phyloP scores from a whole-genome alignment of 2,113 vertebrate species.

The Sinocyclocheilus anshuiensis region DNA sequence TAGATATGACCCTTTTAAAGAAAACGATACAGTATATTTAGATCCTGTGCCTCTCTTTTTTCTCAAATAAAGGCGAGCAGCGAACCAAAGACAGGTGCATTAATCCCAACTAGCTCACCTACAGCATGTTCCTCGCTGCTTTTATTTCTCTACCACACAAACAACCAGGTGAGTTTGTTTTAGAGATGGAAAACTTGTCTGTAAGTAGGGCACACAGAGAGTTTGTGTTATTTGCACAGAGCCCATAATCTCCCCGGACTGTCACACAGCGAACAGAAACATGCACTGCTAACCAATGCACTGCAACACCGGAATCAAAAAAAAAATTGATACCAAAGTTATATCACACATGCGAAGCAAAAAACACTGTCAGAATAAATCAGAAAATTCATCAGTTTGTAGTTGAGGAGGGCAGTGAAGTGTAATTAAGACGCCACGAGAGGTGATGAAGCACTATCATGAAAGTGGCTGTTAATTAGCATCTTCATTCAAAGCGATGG shows the following conservation, averaged over 20 bases:
- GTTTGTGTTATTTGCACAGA: not conserved
- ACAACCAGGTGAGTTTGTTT: constrained; percentile 13
- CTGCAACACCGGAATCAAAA: not conserved
- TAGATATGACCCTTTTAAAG: not conserved
- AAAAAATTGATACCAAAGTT: not conserved
- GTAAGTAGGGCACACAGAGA: constrained; percentile 11
- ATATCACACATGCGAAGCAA: not conserved
- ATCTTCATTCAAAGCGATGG: constrained; percentile 53
- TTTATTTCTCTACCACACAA: not conserved
- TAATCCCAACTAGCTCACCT: constrained; percentile 1
- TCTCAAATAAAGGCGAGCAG: not conserved
- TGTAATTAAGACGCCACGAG: constrained; percentile 47
- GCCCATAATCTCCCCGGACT: not conserved
- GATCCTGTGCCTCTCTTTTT: not conserved
- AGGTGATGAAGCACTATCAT: constrained; percentile 51
- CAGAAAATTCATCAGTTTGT: constrained; percentile 21
- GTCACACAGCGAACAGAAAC: not conserved
- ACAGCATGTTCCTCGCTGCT: not conserved
- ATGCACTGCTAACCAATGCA: not conserved
- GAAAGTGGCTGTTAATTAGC: constrained; percentile 66
- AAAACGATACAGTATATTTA: not conserved
- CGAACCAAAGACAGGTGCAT: constrained; percentile 2
- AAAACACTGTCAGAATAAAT: constrained; percentile 11
- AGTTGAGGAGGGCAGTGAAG: not conserved
- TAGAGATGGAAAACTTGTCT: constrained; percentile 4